Evolutionary conservation across 2,888 invertebrate genomes (phyloP).

Genomic region (Drosophila neotestacea): DNA sequence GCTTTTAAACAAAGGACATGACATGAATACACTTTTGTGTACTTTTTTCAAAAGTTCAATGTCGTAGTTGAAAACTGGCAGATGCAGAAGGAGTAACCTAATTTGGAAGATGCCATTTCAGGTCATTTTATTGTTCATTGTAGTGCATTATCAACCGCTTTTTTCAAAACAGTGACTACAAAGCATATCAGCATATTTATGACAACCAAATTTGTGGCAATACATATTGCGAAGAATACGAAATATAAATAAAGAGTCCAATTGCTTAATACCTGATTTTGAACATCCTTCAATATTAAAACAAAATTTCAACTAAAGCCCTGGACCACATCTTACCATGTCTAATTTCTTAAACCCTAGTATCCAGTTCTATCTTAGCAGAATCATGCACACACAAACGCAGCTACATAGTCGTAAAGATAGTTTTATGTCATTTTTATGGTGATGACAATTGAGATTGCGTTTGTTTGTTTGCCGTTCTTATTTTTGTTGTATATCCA

Average conservation of each 20-base stretch:
- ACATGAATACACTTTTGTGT: too few relatives aligned
- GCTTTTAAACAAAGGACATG: too few relatives aligned
- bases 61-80: too few relatives aligned
- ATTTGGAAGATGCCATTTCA: conserved; percentile 56
- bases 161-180: conserved; percentile 49
- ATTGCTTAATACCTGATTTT: too few relatives aligned
- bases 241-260: too few relatives aligned
- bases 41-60: too few relatives aligned
- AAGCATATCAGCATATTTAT: conserved; percentile 43
- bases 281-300: too few relatives aligned
- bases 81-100: too few relatives aligned
- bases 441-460: conserved; percentile 80
- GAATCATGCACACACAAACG: conserved; percentile 44
- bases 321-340: too few relatives aligned
- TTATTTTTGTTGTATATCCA: conserved; percentile 67
- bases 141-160: conserved; percentile 72
- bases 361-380: conserved; percentile 8
- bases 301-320: too few relatives aligned
- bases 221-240: too few relatives aligned
- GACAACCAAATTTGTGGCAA: conserved; percentile 6
- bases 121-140: conserved; percentile 73
- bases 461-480: conserved; percentile 53
- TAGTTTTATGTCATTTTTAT: conserved; percentile 81
- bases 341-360: neutral
- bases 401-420: conserved; percentile 77